These are phyloP conservation scores for Polyommatus icarus DNA, from an alignment of 2,888 invertebrate genomes.

Conservation along the genomic window DNA sequence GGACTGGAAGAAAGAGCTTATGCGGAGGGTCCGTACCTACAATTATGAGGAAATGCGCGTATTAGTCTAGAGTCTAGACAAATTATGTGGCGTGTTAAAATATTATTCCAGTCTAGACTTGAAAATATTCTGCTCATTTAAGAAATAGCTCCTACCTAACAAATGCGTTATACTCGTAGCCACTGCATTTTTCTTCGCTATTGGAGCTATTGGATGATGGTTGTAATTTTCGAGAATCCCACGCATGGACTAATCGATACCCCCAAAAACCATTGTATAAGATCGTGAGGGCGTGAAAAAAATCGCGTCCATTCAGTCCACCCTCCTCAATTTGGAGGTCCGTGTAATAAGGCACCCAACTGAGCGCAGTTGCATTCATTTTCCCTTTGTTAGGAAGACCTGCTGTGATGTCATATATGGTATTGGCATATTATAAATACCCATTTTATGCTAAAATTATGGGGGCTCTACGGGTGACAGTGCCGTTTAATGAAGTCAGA, in stretches of 20 bases:
- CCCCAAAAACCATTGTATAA: neutral
- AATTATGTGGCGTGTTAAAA: constrained; percentile 1
- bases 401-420: constrained; percentile 24
- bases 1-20: constrained; percentile 44
- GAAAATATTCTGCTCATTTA: neutral
- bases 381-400: constrained; percentile 30
- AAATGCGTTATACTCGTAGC: neutral
- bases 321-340: neutral
- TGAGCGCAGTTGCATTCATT: constrained; percentile 2
- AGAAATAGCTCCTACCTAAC: neutral
- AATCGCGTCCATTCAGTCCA: neutral
- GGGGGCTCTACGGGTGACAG: neutral
- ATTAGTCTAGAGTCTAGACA: constrained; percentile 27
- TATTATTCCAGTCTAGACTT: constrained; percentile 11
- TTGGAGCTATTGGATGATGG: neutral
- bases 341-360: constrained; percentile 20
- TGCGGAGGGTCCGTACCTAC: constrained; percentile 30
- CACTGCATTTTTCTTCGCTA: neutral
- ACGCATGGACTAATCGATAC: neutral
- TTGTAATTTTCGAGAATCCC: neutral
- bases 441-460: neutral
- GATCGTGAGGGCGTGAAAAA: constrained; percentile 9
- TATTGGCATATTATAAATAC: neutral
- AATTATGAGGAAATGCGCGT: constrained; percentile 8
- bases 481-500: neutral